Conservation (phyloP, 2,113 vertebrate species). For the Sphyrna mokarran region DNA sequence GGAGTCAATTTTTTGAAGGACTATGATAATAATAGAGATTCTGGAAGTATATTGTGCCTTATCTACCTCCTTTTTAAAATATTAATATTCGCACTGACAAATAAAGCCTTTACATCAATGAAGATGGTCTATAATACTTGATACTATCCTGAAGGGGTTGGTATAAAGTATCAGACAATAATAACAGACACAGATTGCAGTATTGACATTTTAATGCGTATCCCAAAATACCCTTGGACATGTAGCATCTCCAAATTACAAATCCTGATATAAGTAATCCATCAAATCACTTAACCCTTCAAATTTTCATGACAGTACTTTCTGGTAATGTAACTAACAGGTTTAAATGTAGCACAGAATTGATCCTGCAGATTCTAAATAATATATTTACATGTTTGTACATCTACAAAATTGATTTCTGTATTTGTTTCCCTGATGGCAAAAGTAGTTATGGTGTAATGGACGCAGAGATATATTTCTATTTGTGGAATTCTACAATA, state of each 20-base stretch:
- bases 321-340: neutral
- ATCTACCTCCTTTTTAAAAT: neutral
- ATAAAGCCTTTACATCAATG: neutral
- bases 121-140: neutral
- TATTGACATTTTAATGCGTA: neutral
- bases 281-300: slow-evolving; percentile 4
- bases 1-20: neutral
- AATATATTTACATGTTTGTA: neutral
- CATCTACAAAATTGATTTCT: neutral
- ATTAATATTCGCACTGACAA: slow-evolving; percentile 15
- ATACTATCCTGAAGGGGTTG: neutral
- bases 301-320: neutral
- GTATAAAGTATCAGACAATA: neutral
- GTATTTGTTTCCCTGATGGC: neutral
- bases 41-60: neutral
- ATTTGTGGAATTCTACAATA: neutral
- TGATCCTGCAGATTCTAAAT: neutral
- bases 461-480: neutral
- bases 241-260: neutral
- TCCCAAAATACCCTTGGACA: neutral
- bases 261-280: neutral
- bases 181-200: neutral
- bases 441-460: neutral
- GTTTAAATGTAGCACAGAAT: neutral
- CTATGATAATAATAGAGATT: neutral